Evolutionary conservation across 2,797 vertebrate species (phyloP).

Genomic region (Calcarius lapponicus): DNA sequence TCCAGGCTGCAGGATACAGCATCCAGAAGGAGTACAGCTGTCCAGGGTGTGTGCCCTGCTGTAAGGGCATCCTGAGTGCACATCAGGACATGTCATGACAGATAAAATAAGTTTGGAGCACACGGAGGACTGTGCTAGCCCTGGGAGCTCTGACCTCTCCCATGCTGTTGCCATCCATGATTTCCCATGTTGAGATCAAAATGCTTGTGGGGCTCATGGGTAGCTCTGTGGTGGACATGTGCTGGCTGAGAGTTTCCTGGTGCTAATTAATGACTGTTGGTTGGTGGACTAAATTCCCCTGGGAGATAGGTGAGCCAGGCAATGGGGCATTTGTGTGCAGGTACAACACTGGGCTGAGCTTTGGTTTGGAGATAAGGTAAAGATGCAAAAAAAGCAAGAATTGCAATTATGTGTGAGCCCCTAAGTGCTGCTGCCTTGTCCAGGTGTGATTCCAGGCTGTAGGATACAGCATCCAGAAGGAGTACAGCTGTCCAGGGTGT

Average conservation of each 20-base stretch:
- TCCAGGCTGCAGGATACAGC: neutral
- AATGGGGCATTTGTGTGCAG: neutral
- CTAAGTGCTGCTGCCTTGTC: fast-evolving
- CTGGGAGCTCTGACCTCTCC: neutral
- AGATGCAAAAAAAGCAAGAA: neutral
- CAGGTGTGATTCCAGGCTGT: neutral
- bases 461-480: neutral
- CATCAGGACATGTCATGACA: fast-evolving
- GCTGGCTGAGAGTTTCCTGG: too few relatives aligned
- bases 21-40: neutral
- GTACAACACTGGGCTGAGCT: neutral
- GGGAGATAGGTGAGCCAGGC: neutral
- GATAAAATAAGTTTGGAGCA: neutral
- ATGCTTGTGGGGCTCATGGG: neutral
- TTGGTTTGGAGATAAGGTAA: neutral
- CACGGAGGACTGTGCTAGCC: fast-evolving
- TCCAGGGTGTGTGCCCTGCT: neutral
- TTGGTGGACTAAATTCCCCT: neutral
- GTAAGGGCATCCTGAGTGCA: neutral
- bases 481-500: neutral
- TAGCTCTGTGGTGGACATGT: fast-evolving
- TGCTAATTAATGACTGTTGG: neutral
- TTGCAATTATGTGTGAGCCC: fast-evolving
- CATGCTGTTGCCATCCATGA: neutral
- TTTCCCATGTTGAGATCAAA: neutral